Evolutionary conservation across 2,113 vertebrate genomes (phyloP).

Genomic region (Vulpes ferrilata): DNA sequence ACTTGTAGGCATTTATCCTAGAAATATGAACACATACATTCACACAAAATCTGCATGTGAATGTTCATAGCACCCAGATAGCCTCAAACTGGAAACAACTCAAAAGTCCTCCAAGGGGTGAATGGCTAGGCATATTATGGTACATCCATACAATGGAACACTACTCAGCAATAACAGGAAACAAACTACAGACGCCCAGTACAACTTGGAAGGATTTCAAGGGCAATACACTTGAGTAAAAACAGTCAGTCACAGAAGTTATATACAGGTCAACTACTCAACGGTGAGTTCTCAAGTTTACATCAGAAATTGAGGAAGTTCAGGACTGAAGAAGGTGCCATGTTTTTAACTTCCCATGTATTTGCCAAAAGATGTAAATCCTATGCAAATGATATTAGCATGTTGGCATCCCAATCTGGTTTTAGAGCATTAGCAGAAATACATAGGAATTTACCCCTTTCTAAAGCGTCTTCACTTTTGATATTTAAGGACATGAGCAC

Average conservation of each 20-base stretch:
- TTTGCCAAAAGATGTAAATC: neutral
- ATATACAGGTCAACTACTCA: neutral
- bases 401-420: neutral
- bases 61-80: neutral
- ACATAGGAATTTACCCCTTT: neutral
- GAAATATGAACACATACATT: neutral
- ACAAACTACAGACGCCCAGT: neutral
- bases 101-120: neutral
- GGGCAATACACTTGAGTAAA: neutral
- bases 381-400: neutral
- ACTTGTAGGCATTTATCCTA: neutral
- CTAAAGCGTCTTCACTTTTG: slow-evolving; percentile 33
- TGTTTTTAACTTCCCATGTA: neutral
- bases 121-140: neutral
- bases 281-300: neutral
- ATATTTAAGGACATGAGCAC: slow-evolving; percentile 33
- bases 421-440: neutral
- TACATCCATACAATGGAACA: neutral
- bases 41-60: neutral
- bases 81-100: neutral
- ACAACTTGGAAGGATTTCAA: neutral
- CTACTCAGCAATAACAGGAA: neutral
- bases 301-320: slow-evolving; percentile 34
- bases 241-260: neutral
- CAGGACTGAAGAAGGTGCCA: neutral